Base-by-base conservation (phyloP, 2,888 invertebrate species). In the Pammene aurita region DNA sequence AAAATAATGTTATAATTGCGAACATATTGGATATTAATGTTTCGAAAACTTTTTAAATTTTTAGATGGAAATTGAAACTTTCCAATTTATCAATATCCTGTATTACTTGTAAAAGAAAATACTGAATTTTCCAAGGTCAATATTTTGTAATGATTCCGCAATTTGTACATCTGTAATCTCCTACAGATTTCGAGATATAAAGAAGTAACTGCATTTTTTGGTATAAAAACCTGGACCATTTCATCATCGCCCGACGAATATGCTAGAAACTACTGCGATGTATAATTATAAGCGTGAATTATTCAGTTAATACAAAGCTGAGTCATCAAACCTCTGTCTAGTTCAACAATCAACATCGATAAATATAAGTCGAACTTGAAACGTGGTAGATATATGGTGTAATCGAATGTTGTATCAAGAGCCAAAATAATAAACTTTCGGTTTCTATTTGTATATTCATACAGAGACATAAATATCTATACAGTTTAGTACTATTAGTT, bases 291-390 rank as follows among this genome's bases (percentile, higher is more conserved):
- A 38, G 13, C 26, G 48, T 16, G n/a, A 44, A 55, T 38, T 56
- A 46, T 65, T 65, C 48, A 41, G 14, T 62, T 7, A 50, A 50
- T 18, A 16, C 18, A 38, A 50, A 41, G 11, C 48, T 56, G 57
- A 65, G 38, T 65, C 65, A 57, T 65, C 38, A 48, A 48, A 46
- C 65, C 54, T 57, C 41, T 18, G 18, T 65, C 10, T 38, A 35
- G 55, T 65, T 48, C 10, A 63, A 41, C 6, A 48, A 56, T 65
- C 56, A 18, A 65, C 56, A 57, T 5, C 65, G 35, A 65, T 44
- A 13, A 48, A 4, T 4, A 26, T 38, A 57, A 18, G 26, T 56
- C 41, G 41, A 57, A 48, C 26, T 41, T 14, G 52, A 52, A 52
- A 52, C 44, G 13, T 61, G 9, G 10, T 44, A n/a, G 44, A 13